Evolutionary conservation across 2,888 invertebrate genomes (phyloP).

Genomic region (Drosophila kambysellisi): DNA sequence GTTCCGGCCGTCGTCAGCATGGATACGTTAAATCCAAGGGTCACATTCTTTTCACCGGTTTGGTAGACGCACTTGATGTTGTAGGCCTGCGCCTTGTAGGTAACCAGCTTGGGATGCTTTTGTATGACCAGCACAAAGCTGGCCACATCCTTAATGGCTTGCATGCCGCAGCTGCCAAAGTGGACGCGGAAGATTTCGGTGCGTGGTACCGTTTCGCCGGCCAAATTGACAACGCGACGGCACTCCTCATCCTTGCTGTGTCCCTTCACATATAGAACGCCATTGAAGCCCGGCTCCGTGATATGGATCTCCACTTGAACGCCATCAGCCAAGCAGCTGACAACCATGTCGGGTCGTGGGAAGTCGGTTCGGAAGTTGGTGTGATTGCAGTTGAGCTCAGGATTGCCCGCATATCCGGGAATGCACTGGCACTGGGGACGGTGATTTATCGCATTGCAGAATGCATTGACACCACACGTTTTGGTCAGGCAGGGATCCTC

Average conservation of each 20-base stretch:
- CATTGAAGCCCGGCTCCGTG: slow-evolving; percentile 91
- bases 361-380: slow-evolving; percentile 90
- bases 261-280: slow-evolving; percentile 96
- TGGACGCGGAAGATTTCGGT: slow-evolving; percentile 94
- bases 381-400: slow-evolving; percentile 89
- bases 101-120: slow-evolving; percentile 97
- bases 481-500: slow-evolving; percentile 92
- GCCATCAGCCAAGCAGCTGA: slow-evolving; percentile 96
- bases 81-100: slow-evolving; percentile 97
- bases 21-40: slow-evolving; percentile 96
- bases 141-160: slow-evolving; percentile 95
- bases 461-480: slow-evolving; percentile 90
- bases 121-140: slow-evolving; percentile 97
- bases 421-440: slow-evolving; percentile 92
- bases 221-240: slow-evolving; percentile 91
- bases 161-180: slow-evolving; percentile 96
- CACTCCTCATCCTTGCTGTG: slow-evolving; percentile 97
- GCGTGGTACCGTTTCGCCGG: slow-evolving; percentile 88
- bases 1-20: slow-evolving; percentile 98
- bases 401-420: slow-evolving; percentile 91
- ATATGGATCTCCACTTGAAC: slow-evolving; percentile 94
- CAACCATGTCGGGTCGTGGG: slow-evolving; percentile 93
- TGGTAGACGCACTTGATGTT: slow-evolving; percentile 98
- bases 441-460: slow-evolving; percentile 92
- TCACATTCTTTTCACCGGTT: slow-evolving; percentile 96